Base-by-base conservation (phyloP, 1,140 invertebrate species). In the Ceratosolen fusciceps region DNA sequence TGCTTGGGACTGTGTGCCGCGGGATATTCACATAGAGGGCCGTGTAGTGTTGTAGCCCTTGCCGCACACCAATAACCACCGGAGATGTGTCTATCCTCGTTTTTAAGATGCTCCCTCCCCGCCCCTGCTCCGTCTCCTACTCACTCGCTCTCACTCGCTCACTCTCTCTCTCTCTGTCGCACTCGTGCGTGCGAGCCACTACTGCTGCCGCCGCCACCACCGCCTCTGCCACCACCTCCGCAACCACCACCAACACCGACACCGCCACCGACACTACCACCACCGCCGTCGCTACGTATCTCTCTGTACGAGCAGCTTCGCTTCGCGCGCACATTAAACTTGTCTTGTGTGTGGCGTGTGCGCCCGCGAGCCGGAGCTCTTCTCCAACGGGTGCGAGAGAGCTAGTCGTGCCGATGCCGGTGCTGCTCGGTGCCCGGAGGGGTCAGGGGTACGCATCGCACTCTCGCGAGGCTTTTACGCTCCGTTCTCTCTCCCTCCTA, bases 1-100 rank as follows among this genome's bases (percentile, higher is more conserved):
- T 90, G 88, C 88, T 90, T 88, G 88, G 89, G 88, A 88, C 86
- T 90, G 88, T 90, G 87, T 89, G 88, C 87, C 84, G 88, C 83
- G 85, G 84, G 88, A 88, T 90, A 90, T 90, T 90, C 89, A 88
- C 88, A 87, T 86, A 87, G 86, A 85, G 86, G 82, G 84, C 83
- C 12, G 39, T 43, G 39, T 43, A n/a, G n/a, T n/a, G n/a, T n/a
- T n/a, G 49, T 52, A 52, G 81, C 84, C 87, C 85, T 84, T 83
- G 84, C 87, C 77, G 84, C 86, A 85, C 84, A 85, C 82, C 77
- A 80, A 80, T 79, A n/a, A 49, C 60, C 67, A 74, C 62, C 68
- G 16, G 47, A 29, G 26, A 31, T 71, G 21, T 37, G 60, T 65
- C 60, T 65, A 37, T 65, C 60, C 37, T 54, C 68, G 37, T 47